Evolutionary conservation across 2,113 vertebrate species (phyloP).

Genomic region (Brachypteracias leptosomus): DNA sequence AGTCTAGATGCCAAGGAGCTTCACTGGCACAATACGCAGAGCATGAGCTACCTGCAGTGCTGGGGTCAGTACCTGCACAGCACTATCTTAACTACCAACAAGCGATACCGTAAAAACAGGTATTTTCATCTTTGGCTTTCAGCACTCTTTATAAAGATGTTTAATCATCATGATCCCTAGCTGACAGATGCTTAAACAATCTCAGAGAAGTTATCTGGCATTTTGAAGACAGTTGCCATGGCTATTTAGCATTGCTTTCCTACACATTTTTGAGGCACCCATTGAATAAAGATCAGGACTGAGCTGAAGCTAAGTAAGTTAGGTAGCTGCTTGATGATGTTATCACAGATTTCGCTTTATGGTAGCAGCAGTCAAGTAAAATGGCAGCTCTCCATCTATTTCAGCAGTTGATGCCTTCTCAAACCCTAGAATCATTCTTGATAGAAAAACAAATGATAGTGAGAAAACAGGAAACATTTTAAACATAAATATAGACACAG

Average conservation of each 20-base stretch:
- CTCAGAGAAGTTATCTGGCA: neutral
- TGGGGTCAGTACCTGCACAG: neutral
- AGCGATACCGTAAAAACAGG: neutral
- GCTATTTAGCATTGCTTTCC: neutral
- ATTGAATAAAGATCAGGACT: neutral
- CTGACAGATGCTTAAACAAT: neutral
- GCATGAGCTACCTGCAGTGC: accelerated
- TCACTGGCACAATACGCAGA: neutral
- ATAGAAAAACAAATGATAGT: conserved; percentile 8
- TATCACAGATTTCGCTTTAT: neutral
- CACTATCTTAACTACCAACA: neutral
- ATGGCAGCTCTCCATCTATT: neutral
- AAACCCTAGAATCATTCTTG: neutral
- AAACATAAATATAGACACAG: conserved; percentile 2
- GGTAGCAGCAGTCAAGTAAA: neutral
- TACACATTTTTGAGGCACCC: neutral
- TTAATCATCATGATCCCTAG: neutral
- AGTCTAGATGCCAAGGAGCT: neutral
- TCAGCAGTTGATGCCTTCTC: neutral
- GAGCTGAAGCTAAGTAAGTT: neutral
- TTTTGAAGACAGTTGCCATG: neutral
- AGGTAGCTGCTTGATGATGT: neutral
- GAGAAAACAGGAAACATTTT: neutral
- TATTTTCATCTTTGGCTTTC: neutral
- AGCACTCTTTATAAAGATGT: neutral